Evolutionary conservation across 2,113 vertebrate genomes (phyloP).

Genomic region (Rhea pennata): DNA sequence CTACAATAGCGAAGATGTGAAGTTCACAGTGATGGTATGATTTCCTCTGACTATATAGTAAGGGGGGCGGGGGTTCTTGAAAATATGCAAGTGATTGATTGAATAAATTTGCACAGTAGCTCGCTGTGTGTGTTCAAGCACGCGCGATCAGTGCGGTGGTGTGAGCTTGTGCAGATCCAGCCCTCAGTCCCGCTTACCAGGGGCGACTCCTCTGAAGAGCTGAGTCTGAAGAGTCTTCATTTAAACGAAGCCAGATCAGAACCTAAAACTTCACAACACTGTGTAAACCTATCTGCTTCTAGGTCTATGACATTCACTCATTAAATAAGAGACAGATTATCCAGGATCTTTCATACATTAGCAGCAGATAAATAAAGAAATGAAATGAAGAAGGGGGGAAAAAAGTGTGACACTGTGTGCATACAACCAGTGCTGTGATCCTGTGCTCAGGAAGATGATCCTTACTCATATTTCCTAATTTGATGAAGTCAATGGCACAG

Average conservation of each 20-base stretch:
- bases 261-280: background rate
- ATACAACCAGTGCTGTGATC: background rate
- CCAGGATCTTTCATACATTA: background rate
- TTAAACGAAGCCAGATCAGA: background rate
- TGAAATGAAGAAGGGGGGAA: background rate
- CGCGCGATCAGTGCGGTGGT: background rate
- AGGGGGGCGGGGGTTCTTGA: background rate
- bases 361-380: background rate
- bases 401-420: background rate
- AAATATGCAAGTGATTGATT: background rate
- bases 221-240: background rate
- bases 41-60: background rate
- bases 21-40: background rate
- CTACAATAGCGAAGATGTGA: background rate
- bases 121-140: background rate
- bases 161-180: background rate
- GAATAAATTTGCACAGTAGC: background rate
- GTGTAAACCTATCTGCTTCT: background rate
- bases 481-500: background rate
- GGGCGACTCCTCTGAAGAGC: background rate
- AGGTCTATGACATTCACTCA: background rate
- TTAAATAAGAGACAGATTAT: background rate
- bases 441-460: background rate
- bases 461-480: background rate
- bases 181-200: background rate